Evolutionary conservation across 2,888 invertebrate species (phyloP), one percentile per base, ranked within the genome.

Genomic region (Drosophila mulleri): DNA sequence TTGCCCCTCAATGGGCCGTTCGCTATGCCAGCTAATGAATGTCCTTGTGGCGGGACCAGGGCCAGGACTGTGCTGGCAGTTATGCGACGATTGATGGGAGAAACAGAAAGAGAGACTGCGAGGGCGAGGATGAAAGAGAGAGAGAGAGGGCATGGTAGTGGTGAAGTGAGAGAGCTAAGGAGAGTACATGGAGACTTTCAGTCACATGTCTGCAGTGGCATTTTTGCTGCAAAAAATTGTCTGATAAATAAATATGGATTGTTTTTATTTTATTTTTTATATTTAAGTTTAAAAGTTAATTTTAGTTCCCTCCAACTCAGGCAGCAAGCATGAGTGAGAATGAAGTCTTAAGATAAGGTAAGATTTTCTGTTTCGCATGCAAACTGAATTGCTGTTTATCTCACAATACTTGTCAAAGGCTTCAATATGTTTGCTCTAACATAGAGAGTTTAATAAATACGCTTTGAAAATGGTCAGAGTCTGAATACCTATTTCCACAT

Each of bases 1-100:
- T 75, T 45, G 50, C 53, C 23, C 18, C n/a, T 56, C 41, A 54
- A 64, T 39, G 72, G 20, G 29, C 29, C 45, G 50, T 35, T 37
- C 11, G 48, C 35, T 47, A 14, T 42, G 75, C 53, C 26, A 54
- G 57, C 70, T 80, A 80, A 77, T 80, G 71, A 71, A 71, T 77
- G 71, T 71, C 54, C 76, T 64, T 70, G 54, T 61, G 63, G 57
- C 61, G 71, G 32, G 14, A 16, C 37, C 37, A 37, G 16, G 6
- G 14, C 42, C 45, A 47, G 32, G 41, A 53, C 39, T 35, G 58
- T 42, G 45, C 54, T 59, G 18, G 23, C 14, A 35, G 58, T 52
- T 65, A 41, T 54, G 56, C 44, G 47, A 42, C 44, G 54, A 37
- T 39, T 41, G 44, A 16, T 26, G 18, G 3, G 39, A 12, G 16